Evolutionary conservation across 2,797 vertebrate species (phyloP).

Genomic region (Melanotaenia boesemani): DNA sequence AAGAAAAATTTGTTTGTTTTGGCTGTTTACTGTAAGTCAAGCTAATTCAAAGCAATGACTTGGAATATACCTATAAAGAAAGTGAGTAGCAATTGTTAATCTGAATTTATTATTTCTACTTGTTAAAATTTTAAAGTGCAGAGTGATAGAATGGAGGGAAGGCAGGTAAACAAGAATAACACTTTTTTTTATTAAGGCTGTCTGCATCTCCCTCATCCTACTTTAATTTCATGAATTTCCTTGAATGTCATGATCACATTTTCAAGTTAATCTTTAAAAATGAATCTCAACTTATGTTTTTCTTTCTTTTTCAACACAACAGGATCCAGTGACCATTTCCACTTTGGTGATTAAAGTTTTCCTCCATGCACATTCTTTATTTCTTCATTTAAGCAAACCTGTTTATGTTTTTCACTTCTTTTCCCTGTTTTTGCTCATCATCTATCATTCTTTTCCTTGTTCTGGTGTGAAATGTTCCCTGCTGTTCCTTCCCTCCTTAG

Average conservation of each 20-base stretch:
- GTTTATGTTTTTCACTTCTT: not conserved
- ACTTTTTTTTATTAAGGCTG: no score
- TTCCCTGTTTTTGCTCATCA: conserved; percentile 13
- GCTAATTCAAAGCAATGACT: not conserved
- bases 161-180: not conserved
- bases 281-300: no score
- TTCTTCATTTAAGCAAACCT: not conserved
- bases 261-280: no score
- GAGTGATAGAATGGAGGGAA: not conserved
- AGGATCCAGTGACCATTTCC: not conserved
- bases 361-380: not conserved
- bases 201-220: no score
- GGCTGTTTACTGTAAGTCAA: not conserved
- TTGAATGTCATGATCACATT: no score
- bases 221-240: no score
- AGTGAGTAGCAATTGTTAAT: not conserved
- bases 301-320: not conserved
- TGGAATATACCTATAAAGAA: not conserved
- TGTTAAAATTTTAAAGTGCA: not conserved
- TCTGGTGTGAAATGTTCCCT: conserved; percentile 32
- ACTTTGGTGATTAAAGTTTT: not conserved
- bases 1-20: not conserved
- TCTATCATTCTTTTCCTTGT: conserved; percentile 39
- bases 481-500: conserved; percentile 56
- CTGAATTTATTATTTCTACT: not conserved